Evolutionary conservation across 2,888 invertebrate species (phyloP), one percentile per base, ranked within the genome.

Genomic region (Netelia inedita): DNA sequence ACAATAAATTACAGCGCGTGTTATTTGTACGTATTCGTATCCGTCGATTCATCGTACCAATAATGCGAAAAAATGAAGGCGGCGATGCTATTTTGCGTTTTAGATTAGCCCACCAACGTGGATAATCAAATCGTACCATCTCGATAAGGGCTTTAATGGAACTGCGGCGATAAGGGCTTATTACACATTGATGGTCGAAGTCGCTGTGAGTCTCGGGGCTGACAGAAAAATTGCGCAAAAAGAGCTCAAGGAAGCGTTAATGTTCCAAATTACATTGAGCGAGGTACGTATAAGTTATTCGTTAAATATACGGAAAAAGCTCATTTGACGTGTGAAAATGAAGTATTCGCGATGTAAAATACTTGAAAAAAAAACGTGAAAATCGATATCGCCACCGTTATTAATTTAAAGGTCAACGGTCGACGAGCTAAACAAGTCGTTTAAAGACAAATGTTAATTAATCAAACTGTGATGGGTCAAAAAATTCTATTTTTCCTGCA

Each of bases 71-170:
- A 16, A n/a, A 41, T 3, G 9, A 16, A 9, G n/a, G 16, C 35
- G 1, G 5, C 10, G 28, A 41, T 50, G n/a, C 2, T 11, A 35
- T 46, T 23, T 69, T 1, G 85, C 86, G 84, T 75, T 79, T 92
- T 94, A 98, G 98, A 94, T 98, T 93, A 98, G 98, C 94, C 98
- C 98, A 95, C 97, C 98, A 0, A 95, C 97, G 94, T 98, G 88
- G 98, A 0, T 94, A 5, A 1, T 35, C 98, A 75, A 96, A 97
- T 89, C 95, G 98, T 2, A 98, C 1, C 1, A 6, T n/a, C 16
- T 6, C 46, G 0, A 8, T 9, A 46, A 5, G 68, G 76, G 5
- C 16, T 68, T 35, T 8, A 35, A 35, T 9, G 46, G 68, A 2
- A 41, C 57, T 14, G 1, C 41, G 43, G 23, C 57, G 6, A 57